These are phyloP conservation scores for Aphelinus atriplicis DNA, from an alignment of 1,140 invertebrate species.

Conservation along the genomic window DNA sequence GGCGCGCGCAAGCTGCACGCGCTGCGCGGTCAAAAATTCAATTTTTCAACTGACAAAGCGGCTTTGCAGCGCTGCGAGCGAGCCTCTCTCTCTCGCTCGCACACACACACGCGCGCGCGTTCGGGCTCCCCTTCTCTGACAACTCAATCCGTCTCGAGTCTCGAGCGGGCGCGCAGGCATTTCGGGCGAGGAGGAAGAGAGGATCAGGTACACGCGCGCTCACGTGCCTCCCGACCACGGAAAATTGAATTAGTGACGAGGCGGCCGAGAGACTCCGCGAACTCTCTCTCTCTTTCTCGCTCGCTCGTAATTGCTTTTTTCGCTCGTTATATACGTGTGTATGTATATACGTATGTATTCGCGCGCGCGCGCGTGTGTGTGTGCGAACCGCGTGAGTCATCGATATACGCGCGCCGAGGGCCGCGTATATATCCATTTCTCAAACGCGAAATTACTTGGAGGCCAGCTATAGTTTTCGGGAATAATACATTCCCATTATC, in stretches of 20 bases:
- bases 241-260: slow-evolving; percentile 44
- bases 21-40: slow-evolving; percentile 36
- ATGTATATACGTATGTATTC: too few relatives aligned
- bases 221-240: slow-evolving; percentile 29
- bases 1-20: background rate
- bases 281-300: slow-evolving; percentile 19
- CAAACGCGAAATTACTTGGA: slow-evolving; percentile 39
- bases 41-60: slow-evolving; percentile 51
- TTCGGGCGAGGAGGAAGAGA: background rate
- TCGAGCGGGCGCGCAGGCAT: too few relatives aligned
- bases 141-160: slow-evolving; percentile 37
- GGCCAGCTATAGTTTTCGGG: slow-evolving; percentile 23
- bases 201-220: background rate
- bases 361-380: too few relatives aligned
- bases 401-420: slow-evolving; percentile 30
- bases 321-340: slow-evolving; percentile 17
- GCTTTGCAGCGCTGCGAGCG: slow-evolving; percentile 2
- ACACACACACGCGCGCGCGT: background rate
- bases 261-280: slow-evolving; percentile 27
- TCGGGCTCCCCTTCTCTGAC: slow-evolving; percentile 14
- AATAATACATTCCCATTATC: slow-evolving; percentile 42
- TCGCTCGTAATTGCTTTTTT: slow-evolving; percentile 37
- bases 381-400: slow-evolving; percentile 28
- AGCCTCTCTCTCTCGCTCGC: too few relatives aligned
- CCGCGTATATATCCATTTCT: slow-evolving; percentile 33